Conservation (phyloP, 2,797 vertebrate species). For the Erithacus rubecula region DNA sequence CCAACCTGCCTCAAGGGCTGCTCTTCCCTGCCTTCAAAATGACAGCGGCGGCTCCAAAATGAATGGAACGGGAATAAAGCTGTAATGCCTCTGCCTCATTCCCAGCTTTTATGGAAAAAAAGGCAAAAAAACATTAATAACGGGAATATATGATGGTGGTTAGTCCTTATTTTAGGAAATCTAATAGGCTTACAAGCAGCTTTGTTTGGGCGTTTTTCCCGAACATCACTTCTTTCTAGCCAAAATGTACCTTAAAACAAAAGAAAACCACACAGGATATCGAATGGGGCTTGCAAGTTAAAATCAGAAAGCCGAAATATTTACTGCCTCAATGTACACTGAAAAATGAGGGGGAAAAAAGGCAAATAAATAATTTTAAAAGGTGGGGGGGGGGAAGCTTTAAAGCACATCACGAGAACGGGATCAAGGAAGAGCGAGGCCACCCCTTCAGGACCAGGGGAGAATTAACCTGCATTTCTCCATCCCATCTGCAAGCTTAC, state of each 20-base stretch:
- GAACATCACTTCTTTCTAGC: background rate
- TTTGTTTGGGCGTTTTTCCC: background rate
- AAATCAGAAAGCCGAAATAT: background rate
- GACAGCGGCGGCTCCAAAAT: background rate
- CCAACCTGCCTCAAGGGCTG: background rate
- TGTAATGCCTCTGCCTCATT: background rate
- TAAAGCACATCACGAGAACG: slow-evolving; percentile 12
- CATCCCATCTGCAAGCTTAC: background rate
- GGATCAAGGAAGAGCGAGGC: slow-evolving; percentile 29
- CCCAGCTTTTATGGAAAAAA: background rate
- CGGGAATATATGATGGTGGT: rapidly evolving
- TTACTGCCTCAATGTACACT: background rate
- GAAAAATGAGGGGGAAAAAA: no score
- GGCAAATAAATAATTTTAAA: background rate
- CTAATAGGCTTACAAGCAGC: background rate
- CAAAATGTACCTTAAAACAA: slow-evolving; percentile 19
- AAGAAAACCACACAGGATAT: background rate
- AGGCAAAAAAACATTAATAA: background rate
- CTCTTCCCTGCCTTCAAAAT: background rate
- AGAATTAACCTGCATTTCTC: slow-evolving; percentile 49
- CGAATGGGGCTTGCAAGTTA: rapidly evolving
- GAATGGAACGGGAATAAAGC: background rate
- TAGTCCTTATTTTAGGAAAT: background rate
- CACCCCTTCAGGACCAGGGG: slow-evolving; percentile 16
- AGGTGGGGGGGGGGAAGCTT: background rate